Base-by-base conservation (phyloP, 2,797 vertebrate species). In the Danio aesculapii region DNA sequence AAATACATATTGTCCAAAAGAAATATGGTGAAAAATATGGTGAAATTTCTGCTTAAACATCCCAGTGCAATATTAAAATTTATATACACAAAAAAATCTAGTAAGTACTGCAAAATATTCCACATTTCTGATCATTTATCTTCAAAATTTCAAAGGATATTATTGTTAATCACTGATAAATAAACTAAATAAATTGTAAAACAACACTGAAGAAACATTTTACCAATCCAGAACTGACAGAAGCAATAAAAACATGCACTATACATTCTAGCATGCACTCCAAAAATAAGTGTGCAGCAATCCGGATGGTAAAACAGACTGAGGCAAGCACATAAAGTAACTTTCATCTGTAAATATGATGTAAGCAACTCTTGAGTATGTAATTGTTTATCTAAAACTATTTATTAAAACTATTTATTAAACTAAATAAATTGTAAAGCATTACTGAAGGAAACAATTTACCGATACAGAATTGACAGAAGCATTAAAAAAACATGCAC, bases 371-470 rank as follows among this genome's bases (percentile, higher is more conserved):
- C 21, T 30, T 62, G 52, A 55, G 19, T 44, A 12, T 69, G 19
- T 21, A 63, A 53, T 52, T 64, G 9, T 76, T 30, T 68, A 19
- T 61, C 13, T 74, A n/a, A n/a, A n/a, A n/a, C n/a, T n/a, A n/a
- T n/a, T n/a, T n/a, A n/a, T n/a, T n/a, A n/a, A n/a, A n/a, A n/a
- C n/a, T n/a, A n/a, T n/a, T n/a, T n/a, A n/a, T n/a, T 39, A 2
- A 19, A 47, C 43, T 47, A 12, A 19, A 46, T 0, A 1, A 46
- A 17, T 39, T 39, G 19, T 68, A 68, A 30, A 67, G 47, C 11
- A 46, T n/a, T 30, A 30, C 30, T 30, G 30, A 30, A 30, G 30
- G n/a, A 30, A 30, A 30, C 30, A 30, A 30, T 30, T 30, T 30
- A 30, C 30, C 30, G 3, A 30, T 30, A 3, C 30, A 30, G 30